Percentiles rank a stretch among this genome's conserved stretches.
phyloP scores from a whole-genome alignment of 30 jellyfish, hydroid and myxozoan species.

The Cassiopea xamachana region DNA sequence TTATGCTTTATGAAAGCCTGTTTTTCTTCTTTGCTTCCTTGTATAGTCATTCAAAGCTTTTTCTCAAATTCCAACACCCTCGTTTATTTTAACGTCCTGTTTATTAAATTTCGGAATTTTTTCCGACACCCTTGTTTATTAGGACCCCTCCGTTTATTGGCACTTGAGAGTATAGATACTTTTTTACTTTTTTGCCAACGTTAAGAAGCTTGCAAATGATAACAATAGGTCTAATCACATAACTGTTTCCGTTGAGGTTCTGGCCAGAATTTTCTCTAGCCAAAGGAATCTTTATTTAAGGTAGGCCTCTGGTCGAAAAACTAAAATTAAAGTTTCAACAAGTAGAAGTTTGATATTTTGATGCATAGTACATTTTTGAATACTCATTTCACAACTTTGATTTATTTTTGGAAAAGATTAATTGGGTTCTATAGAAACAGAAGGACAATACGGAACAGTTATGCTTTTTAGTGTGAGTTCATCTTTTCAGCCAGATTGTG shows the following conservation, averaged over 20 bases:
- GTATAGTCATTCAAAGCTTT: no score
- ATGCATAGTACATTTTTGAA: neutral
- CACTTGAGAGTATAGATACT: no score
- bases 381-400: neutral
- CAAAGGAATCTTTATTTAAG: neutral
- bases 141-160: no score
- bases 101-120: no score
- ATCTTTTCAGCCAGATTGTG: neutral
- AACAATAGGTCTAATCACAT: no score
- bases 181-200: no score
- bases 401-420: neutral
- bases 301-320: neutral
- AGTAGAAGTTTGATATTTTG: neutral
- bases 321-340: neutral
- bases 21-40: no score
- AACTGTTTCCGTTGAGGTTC: conserved; percentile 42
- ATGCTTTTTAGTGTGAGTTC: neutral
- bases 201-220: no score
- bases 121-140: no score
- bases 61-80: no score
- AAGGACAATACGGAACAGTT: neutral
- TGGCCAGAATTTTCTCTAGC: conserved; percentile 18
- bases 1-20: no score
- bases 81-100: no score
- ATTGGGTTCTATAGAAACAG: neutral